phyloP scores from a whole-genome alignment of 2,888 invertebrate species.

The Habroteleia sp. region DNA sequence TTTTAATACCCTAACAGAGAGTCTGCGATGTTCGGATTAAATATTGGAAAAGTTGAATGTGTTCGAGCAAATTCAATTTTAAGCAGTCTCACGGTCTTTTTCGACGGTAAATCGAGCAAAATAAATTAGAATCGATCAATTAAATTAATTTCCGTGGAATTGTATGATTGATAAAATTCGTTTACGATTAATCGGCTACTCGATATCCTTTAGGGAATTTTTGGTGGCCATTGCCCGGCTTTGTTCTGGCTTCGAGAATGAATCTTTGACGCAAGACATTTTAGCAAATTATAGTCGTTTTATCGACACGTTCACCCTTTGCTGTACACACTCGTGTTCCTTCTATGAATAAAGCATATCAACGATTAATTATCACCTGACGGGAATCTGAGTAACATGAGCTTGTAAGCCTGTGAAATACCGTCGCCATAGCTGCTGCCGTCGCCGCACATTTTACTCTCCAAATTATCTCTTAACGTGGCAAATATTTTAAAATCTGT shows the following conservation, averaged over 20 bases:
- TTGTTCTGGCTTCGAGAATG: constrained; percentile 17
- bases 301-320: constrained; percentile 39
- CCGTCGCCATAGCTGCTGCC: constrained; percentile 23
- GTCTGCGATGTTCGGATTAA: background rate
- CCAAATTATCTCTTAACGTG: constrained; percentile 30
- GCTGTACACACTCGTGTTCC: constrained; percentile 15
- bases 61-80: background rate
- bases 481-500: constrained; percentile 22
- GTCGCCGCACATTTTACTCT: constrained; percentile 2
- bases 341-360: constrained; percentile 43
- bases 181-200: constrained; percentile 3
- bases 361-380: constrained; percentile 54
- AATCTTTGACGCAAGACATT: constrained; percentile 24
- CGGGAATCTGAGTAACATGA: constrained; percentile 34
- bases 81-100: background rate
- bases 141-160: constrained; percentile 4
- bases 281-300: constrained; percentile 33
- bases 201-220: constrained; percentile 2
- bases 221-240: constrained; percentile 13
- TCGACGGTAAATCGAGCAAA: background rate
- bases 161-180: background rate
- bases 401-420: constrained; percentile 50
- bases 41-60: background rate
- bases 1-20: background rate
- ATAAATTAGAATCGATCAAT: constrained; percentile 3